Percentiles rank a stretch among this genome's conserved stretches.
Evolutionary conservation across 2,888 invertebrate species (phyloP).

Genomic region (Yponomeuta cagnagella): DNA sequence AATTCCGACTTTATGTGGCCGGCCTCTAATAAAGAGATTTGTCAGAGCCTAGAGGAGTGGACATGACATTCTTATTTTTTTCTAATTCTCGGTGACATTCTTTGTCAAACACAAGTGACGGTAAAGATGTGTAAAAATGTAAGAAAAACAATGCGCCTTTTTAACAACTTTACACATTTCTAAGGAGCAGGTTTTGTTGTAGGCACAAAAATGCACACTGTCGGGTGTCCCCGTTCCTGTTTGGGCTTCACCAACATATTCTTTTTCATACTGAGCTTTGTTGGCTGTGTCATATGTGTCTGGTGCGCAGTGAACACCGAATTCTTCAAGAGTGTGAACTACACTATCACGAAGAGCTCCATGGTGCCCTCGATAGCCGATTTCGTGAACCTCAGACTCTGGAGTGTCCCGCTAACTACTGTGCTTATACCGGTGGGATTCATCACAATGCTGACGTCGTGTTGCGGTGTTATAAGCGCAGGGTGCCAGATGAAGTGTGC

Average conservation of each 20-base stretch:
- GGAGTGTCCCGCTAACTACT: constrained; percentile 51
- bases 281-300: constrained; percentile 44
- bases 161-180: constrained; percentile 11
- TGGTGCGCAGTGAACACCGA: constrained; percentile 60
- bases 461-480: constrained; percentile 60
- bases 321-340: constrained; percentile 60
- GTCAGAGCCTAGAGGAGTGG: no score
- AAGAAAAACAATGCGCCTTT: background rate
- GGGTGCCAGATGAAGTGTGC: constrained; percentile 59
- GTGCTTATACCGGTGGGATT: constrained; percentile 45
- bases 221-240: constrained; percentile 57
- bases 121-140: background rate
- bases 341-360: constrained; percentile 51
- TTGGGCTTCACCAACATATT: constrained; percentile 57
- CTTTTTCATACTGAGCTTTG: constrained; percentile 44
- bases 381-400: constrained; percentile 52
- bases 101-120: background rate
- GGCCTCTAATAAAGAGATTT: no score
- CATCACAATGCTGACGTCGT: constrained; percentile 51
- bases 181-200: background rate
- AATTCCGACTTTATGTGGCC: no score
- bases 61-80: no score
- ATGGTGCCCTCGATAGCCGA: constrained; percentile 43
- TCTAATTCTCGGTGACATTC: no score
- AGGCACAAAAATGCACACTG: constrained; percentile 47